Percentiles rank a stretch among this genome's conserved stretches.
phyloP scores from a whole-genome alignment of 2,888 invertebrate genomes.

The Drepanosiphum platanoidis region DNA sequence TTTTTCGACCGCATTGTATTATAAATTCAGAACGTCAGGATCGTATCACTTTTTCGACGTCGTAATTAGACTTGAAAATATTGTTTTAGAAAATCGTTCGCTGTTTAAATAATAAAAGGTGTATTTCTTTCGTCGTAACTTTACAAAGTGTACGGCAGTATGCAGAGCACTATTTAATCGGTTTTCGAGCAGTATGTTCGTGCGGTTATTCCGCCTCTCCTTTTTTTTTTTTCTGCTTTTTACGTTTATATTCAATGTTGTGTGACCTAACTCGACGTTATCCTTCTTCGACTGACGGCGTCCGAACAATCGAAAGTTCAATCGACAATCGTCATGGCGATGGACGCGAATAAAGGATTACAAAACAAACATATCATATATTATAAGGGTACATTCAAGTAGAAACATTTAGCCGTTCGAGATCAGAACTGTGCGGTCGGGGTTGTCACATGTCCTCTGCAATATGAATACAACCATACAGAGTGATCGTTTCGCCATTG shows the following conservation, averaged over 20 bases:
- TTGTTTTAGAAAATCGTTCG: not conserved
- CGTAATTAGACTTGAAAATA: too few species aligned
- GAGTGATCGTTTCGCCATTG: too few species aligned
- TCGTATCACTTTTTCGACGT: too few species aligned
- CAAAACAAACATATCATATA: not conserved
- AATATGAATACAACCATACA: not conserved
- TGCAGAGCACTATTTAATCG: not conserved
- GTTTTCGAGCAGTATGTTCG: not conserved
- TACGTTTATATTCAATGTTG: not conserved
- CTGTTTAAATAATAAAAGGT: too few species aligned
- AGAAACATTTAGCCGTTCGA: not conserved
- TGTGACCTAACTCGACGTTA: not conserved
- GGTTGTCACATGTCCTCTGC: not conserved
- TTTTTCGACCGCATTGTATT: too few species aligned
- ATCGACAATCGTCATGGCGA: not conserved
- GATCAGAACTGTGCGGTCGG: not conserved
- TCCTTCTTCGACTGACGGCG: not conserved
- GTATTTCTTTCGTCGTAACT: not conserved
- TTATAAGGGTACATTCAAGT: not conserved
- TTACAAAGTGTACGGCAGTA: not conserved
- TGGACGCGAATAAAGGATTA: conserved; percentile 7
- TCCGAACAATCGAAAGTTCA: conserved; percentile 8
- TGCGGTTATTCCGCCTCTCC: not conserved
- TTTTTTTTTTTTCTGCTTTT: not conserved
- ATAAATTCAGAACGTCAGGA: too few species aligned